A percentile compares a stretch with the other conserved stretches of the same genome.
Conservation (phyloP, 1,140 invertebrate genomes). For the Drosophila sturtevanti region DNA sequence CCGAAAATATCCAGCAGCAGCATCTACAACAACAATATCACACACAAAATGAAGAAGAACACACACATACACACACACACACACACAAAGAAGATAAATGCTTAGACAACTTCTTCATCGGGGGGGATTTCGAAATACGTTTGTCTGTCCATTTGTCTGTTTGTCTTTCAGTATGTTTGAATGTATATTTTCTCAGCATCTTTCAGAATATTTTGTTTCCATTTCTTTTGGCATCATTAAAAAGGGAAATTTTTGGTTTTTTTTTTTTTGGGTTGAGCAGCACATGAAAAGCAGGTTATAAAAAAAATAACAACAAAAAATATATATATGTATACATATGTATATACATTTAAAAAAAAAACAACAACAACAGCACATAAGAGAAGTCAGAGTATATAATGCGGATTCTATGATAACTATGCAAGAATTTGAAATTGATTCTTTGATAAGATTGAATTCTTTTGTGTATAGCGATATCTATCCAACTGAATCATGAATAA, state of each 20-base stretch:
- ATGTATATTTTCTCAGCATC: slow-evolving; percentile 32
- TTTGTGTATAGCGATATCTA: too few relatives aligned
- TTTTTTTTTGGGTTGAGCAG: slow-evolving; percentile 11
- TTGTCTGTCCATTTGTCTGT: background rate
- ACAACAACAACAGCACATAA: background rate
- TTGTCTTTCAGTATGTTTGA: slow-evolving; percentile 23
- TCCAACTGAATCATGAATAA: too few relatives aligned
- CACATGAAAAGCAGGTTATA: slow-evolving; percentile 35
- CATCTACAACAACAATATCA: slow-evolving; percentile 20
- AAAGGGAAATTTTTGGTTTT: slow-evolving; percentile 48
- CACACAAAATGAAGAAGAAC: slow-evolving; percentile 3
- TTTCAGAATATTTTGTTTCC: slow-evolving; percentile 40
- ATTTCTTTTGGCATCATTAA: slow-evolving; percentile 49
- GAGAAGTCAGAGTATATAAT: background rate
- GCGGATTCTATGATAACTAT: background rate
- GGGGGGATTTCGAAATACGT: slow-evolving; percentile 33
- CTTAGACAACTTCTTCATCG: slow-evolving; percentile 34
- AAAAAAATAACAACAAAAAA: too few relatives aligned
- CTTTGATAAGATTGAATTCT: too few relatives aligned
- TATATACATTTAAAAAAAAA: background rate
- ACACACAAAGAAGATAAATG: slow-evolving; percentile 42
- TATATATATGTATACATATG: too few relatives aligned
- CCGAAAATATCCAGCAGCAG: slow-evolving; percentile 2
- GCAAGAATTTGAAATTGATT: too few relatives aligned
- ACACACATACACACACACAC: background rate